Evolutionary conservation across 2,113 vertebrate species (phyloP).

Genomic region (Merops nubicus): DNA sequence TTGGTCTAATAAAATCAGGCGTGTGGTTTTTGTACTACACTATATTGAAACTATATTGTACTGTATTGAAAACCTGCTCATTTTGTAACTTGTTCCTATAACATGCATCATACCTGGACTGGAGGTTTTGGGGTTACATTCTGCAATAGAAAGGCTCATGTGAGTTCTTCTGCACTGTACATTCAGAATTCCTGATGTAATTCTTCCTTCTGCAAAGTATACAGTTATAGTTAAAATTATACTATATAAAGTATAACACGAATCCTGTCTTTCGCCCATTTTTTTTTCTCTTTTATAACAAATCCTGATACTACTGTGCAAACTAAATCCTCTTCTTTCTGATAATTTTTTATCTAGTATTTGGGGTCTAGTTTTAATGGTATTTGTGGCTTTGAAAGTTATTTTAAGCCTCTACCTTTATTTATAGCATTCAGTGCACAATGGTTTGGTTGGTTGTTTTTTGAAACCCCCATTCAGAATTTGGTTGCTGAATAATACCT

Average conservation of each 20-base stretch:
- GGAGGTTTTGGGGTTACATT: not conserved
- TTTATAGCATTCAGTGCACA: not conserved
- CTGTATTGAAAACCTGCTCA: not conserved
- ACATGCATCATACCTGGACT: not conserved
- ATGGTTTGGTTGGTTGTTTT: not conserved
- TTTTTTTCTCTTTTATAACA: not conserved
- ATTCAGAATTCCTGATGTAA: not conserved
- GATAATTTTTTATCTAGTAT: not conserved
- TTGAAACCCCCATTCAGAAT: not conserved
- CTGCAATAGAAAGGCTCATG: not conserved
- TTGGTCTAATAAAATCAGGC: not conserved
- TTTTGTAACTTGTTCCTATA: not conserved
- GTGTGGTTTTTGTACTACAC: not conserved
- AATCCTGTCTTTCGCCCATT: accelerated
- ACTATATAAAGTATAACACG: not conserved
- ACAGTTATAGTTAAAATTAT: not conserved
- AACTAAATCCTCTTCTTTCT: not conserved
- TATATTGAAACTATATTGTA: too few relatives aligned
- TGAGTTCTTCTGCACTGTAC: not conserved
- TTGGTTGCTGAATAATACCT: not conserved
- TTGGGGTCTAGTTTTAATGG: not conserved
- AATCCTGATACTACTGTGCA: not conserved
- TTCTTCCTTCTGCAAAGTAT: not conserved
- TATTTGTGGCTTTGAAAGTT: not conserved
- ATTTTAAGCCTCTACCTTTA: not conserved